Percentiles rank a stretch among this genome's conserved stretches.
phyloP scores from a whole-genome alignment of 2,888 invertebrate genomes.

The Geophilus truncorum region DNA sequence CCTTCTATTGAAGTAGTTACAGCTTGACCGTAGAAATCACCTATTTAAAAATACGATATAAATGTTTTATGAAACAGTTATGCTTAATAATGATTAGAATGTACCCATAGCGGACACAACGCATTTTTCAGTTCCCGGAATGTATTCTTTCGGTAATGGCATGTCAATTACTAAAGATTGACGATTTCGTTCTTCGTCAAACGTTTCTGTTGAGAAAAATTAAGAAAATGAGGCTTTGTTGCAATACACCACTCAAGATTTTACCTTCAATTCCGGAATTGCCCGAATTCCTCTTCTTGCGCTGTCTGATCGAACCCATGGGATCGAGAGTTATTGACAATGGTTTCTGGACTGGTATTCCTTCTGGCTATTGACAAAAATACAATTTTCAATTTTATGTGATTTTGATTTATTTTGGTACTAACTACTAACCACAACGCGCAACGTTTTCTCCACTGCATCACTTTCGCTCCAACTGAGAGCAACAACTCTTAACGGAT shows the following conservation, averaged over 20 bases:
- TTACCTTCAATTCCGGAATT: constrained; percentile 25
- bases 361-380: constrained; percentile 29
- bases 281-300: not conserved
- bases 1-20: not conserved
- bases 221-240: no score
- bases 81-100: not conserved
- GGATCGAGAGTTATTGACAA: not conserved
- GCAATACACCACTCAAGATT: not conserved
- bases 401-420: not conserved
- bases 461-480: constrained; percentile 12
- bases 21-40: not conserved
- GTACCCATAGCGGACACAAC: constrained; percentile 16
- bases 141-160: not conserved
- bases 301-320: not conserved
- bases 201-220: not conserved
- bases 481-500: constrained; percentile 1
- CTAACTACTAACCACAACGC: constrained; percentile 13
- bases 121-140: constrained; percentile 29
- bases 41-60: not conserved
- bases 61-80: not conserved
- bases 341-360: not conserved
- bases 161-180: not conserved
- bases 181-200: not conserved
- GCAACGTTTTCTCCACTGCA: constrained; percentile 19
- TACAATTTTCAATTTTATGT: not conserved